phyloP scores from a whole-genome alignment of 1,140 invertebrate species.

The Zeugodacus cucurbitae region DNA sequence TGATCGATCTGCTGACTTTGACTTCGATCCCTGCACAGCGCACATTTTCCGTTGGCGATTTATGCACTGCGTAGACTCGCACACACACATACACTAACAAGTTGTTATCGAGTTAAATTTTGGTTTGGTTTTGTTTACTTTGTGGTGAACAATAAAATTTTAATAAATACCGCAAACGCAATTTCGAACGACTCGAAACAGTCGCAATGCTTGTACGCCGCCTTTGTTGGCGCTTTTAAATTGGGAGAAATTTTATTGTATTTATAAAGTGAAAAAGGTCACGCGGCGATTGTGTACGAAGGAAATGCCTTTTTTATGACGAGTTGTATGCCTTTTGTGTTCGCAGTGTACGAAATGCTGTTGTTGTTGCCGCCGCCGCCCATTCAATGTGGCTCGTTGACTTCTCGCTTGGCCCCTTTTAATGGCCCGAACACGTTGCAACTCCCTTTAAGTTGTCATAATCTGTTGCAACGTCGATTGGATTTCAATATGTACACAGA shows the following conservation, averaged over 20 bases:
- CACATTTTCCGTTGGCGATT: background rate
- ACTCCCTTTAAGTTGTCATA: constrained; percentile 38
- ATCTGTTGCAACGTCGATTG: constrained; percentile 26
- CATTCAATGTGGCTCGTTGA: constrained; percentile 17
- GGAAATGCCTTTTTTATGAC: background rate
- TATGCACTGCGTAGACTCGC: background rate
- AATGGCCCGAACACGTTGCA: constrained; percentile 24
- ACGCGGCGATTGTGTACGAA: background rate
- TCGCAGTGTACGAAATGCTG: background rate
- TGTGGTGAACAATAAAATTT: constrained; percentile 35
- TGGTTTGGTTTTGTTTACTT: background rate
- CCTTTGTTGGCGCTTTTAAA: constrained; percentile 6
- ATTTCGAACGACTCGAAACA: background rate
- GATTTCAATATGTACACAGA: background rate
- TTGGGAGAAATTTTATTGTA: constrained; percentile 36
- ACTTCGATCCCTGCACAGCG: constrained; percentile 5
- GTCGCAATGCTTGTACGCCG: background rate
- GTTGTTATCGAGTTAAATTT: background rate
- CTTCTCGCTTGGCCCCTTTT: constrained; percentile 6
- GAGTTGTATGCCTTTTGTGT: background rate
- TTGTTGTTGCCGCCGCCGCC: background rate
- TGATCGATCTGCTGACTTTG: constrained; percentile 21
- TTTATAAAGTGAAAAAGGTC: constrained; percentile 39
- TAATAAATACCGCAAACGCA: constrained; percentile 35
- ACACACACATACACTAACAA: background rate